phyloP scores from a whole-genome alignment of 2,888 invertebrate genomes.

The Leptogaster cylindrica region DNA sequence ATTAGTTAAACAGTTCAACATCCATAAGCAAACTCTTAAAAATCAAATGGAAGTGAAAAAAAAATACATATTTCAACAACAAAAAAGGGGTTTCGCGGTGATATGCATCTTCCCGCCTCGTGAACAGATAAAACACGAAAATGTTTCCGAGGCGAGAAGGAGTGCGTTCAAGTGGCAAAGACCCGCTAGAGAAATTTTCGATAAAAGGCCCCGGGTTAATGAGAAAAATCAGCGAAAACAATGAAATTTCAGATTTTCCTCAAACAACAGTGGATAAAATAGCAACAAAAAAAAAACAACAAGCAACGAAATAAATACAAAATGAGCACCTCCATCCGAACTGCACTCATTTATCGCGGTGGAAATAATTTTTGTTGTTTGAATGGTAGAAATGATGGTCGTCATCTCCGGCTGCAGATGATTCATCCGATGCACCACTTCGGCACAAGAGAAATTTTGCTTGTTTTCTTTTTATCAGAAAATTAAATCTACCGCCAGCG shows the following conservation, averaged over 20 bases:
- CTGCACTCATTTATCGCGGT: conserved; percentile 25
- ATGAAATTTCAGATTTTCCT: conserved; percentile 27
- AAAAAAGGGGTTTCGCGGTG: not conserved
- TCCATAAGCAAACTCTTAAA: not conserved
- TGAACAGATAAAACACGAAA: conserved; percentile 22
- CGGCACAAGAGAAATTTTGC: conserved; percentile 16
- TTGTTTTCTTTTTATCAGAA: conserved; percentile 30
- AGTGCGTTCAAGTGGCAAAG: conserved; percentile 28
- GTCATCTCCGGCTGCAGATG: conserved; percentile 6
- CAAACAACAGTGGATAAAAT: no score
- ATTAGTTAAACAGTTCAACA: conserved; percentile 19
- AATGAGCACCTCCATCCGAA: not conserved
- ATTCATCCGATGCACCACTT: conserved; percentile 11
- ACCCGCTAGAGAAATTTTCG: conserved; percentile 32
- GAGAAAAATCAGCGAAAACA: conserved; percentile 33
- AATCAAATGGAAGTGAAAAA: not conserved
- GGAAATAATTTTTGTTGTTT: conserved; percentile 20
- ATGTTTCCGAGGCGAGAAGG: conserved; percentile 17
- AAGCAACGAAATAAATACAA: not conserved
- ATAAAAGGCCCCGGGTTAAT: conserved; percentile 13
- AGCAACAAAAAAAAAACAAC: conserved; percentile 18
- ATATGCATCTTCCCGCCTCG: conserved; percentile 32
- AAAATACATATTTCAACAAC: not conserved
- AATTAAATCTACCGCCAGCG: conserved; percentile 25
- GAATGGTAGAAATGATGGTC: conserved; percentile 18